Conservation (phyloP, 1,140 invertebrate genomes). For the Cheumatopsyche charites region DNA sequence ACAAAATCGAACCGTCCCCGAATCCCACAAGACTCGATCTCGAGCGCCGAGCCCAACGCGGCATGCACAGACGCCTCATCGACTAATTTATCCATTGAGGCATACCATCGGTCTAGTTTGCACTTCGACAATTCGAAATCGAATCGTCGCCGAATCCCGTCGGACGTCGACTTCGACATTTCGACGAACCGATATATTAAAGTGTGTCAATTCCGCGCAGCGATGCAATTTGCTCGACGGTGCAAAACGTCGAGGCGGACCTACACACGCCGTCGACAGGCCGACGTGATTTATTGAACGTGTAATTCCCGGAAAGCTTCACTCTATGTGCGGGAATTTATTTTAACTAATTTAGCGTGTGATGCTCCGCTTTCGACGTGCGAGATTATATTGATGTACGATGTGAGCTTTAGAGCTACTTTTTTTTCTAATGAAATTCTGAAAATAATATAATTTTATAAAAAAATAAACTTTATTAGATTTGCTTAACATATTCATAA, state of each 20-base stretch:
- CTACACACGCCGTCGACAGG: conserved; percentile 7
- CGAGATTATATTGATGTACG: background rate
- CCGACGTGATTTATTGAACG: conserved; percentile 5
- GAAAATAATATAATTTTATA: too few species aligned
- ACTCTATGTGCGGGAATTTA: background rate
- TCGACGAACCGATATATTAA: too few species aligned
- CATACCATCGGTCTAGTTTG: too few species aligned
- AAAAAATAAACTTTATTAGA: too few species aligned
- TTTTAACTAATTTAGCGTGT: conserved; percentile 25
- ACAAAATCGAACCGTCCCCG: background rate
- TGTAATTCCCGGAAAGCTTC: background rate
- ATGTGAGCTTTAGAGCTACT: too few species aligned
- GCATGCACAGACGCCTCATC: background rate
- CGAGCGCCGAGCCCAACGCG: background rate
- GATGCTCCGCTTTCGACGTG: background rate
- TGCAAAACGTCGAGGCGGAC: conserved; percentile 4
- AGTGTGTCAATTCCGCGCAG: background rate
- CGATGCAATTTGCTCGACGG: background rate
- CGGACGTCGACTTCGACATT: too few species aligned
- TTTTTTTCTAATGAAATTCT: too few species aligned
- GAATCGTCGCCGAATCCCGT: background rate
- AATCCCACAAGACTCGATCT: background rate
- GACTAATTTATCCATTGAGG: too few species aligned
- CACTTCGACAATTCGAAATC: conserved; percentile 1
- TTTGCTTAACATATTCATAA: too few species aligned